Evolutionary conservation across 37 sponge, comb jelly and placozoan species (phyloP).

Genomic region (Hexactinellida sp.): DNA sequence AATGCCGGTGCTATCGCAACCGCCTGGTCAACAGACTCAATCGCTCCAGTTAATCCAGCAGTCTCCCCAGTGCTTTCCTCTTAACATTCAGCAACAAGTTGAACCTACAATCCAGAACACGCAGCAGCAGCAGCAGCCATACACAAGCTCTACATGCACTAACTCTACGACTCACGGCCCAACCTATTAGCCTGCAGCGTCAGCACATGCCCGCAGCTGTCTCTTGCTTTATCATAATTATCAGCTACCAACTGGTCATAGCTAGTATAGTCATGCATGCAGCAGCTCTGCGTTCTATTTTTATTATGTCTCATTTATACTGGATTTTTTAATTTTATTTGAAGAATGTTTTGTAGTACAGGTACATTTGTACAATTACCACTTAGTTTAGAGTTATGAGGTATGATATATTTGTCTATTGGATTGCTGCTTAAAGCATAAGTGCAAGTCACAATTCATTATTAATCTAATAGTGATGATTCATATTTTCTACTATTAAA

Average conservation of each 20-base stretch:
- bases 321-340: neutral
- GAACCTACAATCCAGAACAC: neutral
- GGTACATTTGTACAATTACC: neutral
- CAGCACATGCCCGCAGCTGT: neutral
- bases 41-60: neutral
- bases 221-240: neutral
- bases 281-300: neutral
- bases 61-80: neutral
- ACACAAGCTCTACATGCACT: neutral
- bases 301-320: neutral
- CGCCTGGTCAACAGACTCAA: neutral
- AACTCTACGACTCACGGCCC: neutral
- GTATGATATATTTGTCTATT: too few relatives aligned
- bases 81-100: neutral
- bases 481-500: too few relatives aligned
- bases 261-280: neutral
- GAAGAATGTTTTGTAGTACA: neutral
- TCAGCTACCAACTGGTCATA: neutral
- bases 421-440: too few relatives aligned
- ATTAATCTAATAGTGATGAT: neutral
- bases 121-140: neutral
- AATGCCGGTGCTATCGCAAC: neutral
- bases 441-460: neutral
- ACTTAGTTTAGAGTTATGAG: neutral
- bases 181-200: neutral